Conservation (phyloP, 2,113 vertebrate species). For the Miniopterus natalensis region DNA sequence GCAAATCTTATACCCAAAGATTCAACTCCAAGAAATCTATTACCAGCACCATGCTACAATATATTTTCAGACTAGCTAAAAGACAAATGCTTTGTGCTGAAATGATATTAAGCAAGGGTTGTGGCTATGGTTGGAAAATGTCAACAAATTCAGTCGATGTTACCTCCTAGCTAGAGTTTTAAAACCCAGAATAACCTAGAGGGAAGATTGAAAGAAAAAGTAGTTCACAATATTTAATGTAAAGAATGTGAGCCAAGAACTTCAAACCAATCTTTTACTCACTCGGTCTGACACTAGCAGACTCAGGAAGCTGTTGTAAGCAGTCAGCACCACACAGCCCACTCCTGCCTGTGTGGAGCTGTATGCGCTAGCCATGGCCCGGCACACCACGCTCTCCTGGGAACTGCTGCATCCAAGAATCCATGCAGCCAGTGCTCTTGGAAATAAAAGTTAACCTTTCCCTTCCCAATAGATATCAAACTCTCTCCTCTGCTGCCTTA, state of each 20-base stretch:
- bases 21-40: constrained; percentile 51
- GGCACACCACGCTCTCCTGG: constrained; percentile 1
- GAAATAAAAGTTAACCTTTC: constrained; percentile 79
- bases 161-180: constrained; percentile 50
- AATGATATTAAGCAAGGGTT: constrained; percentile 30
- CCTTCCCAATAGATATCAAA: constrained; percentile 71
- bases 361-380: background rate
- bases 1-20: constrained; percentile 41
- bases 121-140: constrained; percentile 41
- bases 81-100: constrained; percentile 48
- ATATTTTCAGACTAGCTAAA: constrained; percentile 60
- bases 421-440: constrained; percentile 7
- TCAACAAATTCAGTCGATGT: constrained; percentile 49
- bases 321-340: background rate
- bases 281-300: background rate
- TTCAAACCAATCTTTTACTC: constrained; percentile 23
- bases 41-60: background rate
- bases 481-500: constrained; percentile 50
- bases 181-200: constrained; percentile 45
- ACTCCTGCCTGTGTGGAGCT: background rate
- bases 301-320: background rate
- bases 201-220: background rate
- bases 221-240: background rate
- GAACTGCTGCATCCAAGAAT: constrained; percentile 64
- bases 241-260: constrained; percentile 9